Base-by-base conservation (phyloP, 2,797 vertebrate species). In the Anabas testudineus region DNA sequence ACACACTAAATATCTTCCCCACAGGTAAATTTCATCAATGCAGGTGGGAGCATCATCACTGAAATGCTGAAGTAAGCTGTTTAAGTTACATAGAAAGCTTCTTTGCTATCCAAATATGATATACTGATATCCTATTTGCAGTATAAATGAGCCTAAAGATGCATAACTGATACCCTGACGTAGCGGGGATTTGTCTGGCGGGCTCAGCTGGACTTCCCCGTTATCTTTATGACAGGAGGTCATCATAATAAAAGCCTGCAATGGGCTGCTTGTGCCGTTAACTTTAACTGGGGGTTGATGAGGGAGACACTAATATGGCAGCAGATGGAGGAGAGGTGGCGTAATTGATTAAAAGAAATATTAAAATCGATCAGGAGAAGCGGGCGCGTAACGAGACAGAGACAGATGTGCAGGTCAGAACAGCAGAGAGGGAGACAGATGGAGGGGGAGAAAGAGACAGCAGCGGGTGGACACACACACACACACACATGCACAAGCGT, bases 261-360 rank as follows among this genome's bases (percentile, higher is more conserved):
- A 80, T 48, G 64, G 68, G 76, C 49, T 70, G 78, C 78, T 68
- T 80, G 83, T 87, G 82, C 75, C 48, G 59, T 88, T 87, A 92
- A 82, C 78, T 86, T 88, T 83, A 84, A 85, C 80, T 76, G 78
- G 75, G 72, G 78, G 63, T 76, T 87, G 87, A 86, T 78, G 83
- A 84, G 77, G 56, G 82, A 86, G 88, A 90, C 81, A 80, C 74
- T 91, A 86, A 90, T 86, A 90, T 82, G 88, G 85, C 85, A 91
- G 86, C 82, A 81, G 83, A 88, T 77, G 87, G 83, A 75, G 71
- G 65, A 72, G 87, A 82, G 81, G 84, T 81, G 82, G 81, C 16
- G 74, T 89, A 90, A 93, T 88, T 88, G 90, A 92, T 90, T 84
- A 82, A 84, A 85, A 72, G 66, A 87, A 91, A 87, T 85, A 87